Base-by-base conservation (phyloP, 2,797 vertebrate genomes). In the Poecilia wingei region DNA sequence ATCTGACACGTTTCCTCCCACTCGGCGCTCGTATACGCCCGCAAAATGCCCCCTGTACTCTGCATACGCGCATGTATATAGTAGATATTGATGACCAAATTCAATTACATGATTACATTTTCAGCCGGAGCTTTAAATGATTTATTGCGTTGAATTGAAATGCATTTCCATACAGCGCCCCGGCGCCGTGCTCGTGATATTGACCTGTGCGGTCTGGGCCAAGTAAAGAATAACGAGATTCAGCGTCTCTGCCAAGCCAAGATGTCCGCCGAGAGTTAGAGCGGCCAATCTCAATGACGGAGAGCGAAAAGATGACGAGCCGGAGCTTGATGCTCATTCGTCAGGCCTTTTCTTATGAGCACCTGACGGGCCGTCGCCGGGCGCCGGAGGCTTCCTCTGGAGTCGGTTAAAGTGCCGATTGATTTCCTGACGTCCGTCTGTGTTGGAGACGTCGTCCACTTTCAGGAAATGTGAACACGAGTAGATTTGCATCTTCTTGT, bases 51-150 rank as follows among this genome's bases (percentile, higher is more conserved):
- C 78, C 9, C 3, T 41, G 45, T 53, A 75, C 74, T 80, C 76
- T 6, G 61, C 89, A 92, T 86, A 81, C 49, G 89, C 82, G 86
- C 81, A 64, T 79, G 77, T 90, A 88, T 90, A 90, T 88, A 82
- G 84, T 88, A 89, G 89, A 92, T 95, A 95, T 94, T 96, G 94
- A 96, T 95, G 95, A 93, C 92, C 90, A 86, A 90, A 95, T 93
- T 94, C 93, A 96, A 95, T 95, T 95, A 95, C 93, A 95, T 94
- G 94, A 96, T 96, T 94, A 92, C 93, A 91, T 94, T 94, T 94
- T 95, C 92, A 89, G 92, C 88, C 82, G 18, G 86, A 89, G 89
- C 90, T 90, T 92, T 93, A 91, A 92, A 93, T 92, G 91, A 95
- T 95, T 94, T 93, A 94, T 93, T 84, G 89, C 91, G 72, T 85